phyloP scores from a whole-genome alignment of 1,140 invertebrate species.

The Manduca sexta region DNA sequence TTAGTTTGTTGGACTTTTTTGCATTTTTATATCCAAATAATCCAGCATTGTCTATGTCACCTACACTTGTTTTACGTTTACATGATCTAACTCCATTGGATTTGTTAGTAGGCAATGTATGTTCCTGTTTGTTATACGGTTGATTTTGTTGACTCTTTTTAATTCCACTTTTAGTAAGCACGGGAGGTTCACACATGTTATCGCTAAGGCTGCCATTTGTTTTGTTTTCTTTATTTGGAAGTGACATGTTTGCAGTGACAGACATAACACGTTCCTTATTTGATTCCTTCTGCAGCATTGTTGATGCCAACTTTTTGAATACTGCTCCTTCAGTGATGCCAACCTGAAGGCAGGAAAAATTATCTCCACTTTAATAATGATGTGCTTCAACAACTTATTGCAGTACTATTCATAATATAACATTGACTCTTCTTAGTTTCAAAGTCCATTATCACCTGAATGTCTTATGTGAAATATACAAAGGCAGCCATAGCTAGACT shows the following conservation, averaged over 20 bases:
- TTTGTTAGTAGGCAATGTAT: conserved; percentile 31
- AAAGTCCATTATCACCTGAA: conserved; percentile 57
- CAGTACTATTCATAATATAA: conserved; percentile 40
- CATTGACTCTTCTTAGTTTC: conserved; percentile 65
- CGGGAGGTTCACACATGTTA: conserved; percentile 49
- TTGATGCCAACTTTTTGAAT: conserved; percentile 63
- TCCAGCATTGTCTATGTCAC: conserved; percentile 49
- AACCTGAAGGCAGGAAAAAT: conserved; percentile 73
- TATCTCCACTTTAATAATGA: conserved; percentile 71
- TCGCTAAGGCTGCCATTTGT: conserved; percentile 54
- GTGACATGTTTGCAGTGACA: conserved; percentile 34
- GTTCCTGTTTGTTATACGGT: conserved; percentile 33
- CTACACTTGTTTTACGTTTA: conserved; percentile 42
- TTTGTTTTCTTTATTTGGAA: conserved; percentile 35
- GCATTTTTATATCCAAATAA: conserved; percentile 55
- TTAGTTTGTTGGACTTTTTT: conserved; percentile 39
- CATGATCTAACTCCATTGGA: conserved; percentile 30
- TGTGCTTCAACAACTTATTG: conserved; percentile 65
- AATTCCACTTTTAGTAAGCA: conserved; percentile 36
- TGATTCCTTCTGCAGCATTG: conserved; percentile 55
- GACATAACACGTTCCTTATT: conserved; percentile 46
- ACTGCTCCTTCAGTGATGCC: conserved; percentile 70
- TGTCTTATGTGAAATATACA: conserved; percentile 18
- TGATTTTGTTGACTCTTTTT: conserved; percentile 42
- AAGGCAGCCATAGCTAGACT: conserved; percentile 4